Conservation (phyloP, 2,888 invertebrate species). For the Eupithecia tripunctaria region DNA sequence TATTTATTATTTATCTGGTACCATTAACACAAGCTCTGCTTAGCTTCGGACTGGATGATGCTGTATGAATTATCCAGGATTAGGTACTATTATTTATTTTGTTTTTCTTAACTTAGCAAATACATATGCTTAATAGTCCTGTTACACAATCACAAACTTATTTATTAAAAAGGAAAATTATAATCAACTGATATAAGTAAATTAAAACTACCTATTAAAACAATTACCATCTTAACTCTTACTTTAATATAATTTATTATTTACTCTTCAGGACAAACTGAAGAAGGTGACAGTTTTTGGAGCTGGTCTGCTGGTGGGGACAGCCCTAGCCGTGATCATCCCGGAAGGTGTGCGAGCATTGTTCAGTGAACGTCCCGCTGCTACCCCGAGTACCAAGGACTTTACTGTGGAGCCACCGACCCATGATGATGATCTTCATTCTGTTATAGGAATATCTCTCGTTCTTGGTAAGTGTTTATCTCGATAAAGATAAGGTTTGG, state of each 20-base stretch:
- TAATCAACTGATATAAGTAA: no score
- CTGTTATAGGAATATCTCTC: constrained; percentile 95
- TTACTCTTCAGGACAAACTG: constrained; percentile 90
- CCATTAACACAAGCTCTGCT: no score
- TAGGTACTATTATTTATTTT: no score
- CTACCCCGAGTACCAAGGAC: constrained; percentile 66
- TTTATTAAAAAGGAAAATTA: no score
- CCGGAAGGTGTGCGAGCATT: constrained; percentile 98
- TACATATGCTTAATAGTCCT: no score
- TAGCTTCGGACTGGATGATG: neutral
- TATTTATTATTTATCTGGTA: no score
- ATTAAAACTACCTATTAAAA: no score
- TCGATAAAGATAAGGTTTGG: no score
- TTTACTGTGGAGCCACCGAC: constrained; percentile 68
- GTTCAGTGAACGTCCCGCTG: constrained; percentile 74
- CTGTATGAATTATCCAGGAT: neutral
- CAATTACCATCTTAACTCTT: no score
- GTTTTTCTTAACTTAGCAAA: no score
- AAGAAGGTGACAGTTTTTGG: constrained; percentile 97
- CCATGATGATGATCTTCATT: constrained; percentile 86
- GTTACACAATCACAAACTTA: no score
- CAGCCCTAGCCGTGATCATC: constrained; percentile 98
- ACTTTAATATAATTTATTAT: neutral
- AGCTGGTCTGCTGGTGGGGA: constrained; percentile 98
- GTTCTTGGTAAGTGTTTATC: constrained; percentile 86